Evolutionary conservation across 2,888 invertebrate genomes (phyloP).

Genomic region (Osedax frankpressi): DNA sequence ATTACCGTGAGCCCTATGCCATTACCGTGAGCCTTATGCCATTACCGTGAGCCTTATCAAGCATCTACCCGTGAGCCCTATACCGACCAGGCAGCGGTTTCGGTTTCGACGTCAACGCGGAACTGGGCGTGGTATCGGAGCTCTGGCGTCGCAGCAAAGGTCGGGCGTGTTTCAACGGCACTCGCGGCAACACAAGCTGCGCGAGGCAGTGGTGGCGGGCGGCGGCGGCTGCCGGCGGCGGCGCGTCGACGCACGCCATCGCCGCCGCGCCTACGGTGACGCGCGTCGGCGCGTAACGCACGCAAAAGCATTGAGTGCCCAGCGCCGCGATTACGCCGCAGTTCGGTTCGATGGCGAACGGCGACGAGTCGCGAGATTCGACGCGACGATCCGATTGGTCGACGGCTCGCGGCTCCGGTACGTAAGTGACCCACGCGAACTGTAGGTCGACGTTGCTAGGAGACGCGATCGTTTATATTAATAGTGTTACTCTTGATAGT

Average conservation of each 20-base stretch:
- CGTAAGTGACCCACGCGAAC: neutral
- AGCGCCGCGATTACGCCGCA: neutral
- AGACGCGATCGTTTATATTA: too few species aligned
- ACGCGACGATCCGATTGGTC: neutral
- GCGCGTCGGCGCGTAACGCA: neutral
- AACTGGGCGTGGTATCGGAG: neutral
- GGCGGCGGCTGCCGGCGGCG: neutral
- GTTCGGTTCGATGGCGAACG: neutral
- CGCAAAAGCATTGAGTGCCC: neutral
- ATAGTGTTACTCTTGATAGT: too few species aligned
- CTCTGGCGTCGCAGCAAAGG: neutral
- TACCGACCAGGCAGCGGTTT: neutral
- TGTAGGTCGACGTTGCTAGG: neutral
- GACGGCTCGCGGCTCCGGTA: neutral
- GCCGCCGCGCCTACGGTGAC: neutral
- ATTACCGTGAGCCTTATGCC: too few species aligned
- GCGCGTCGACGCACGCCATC: too few species aligned
- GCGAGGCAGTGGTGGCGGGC: neutral
- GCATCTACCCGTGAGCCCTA: too few species aligned
- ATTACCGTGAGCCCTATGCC: too few species aligned
- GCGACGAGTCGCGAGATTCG: neutral
- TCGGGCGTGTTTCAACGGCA: neutral
- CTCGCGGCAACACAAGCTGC: neutral
- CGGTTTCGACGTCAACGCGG: neutral
- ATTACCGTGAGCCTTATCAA: too few species aligned